Percentiles rank a stretch among this genome's conserved stretches.
phyloP scores from a whole-genome alignment of 2,888 invertebrate genomes.

The Scaptomyza polygonia region DNA sequence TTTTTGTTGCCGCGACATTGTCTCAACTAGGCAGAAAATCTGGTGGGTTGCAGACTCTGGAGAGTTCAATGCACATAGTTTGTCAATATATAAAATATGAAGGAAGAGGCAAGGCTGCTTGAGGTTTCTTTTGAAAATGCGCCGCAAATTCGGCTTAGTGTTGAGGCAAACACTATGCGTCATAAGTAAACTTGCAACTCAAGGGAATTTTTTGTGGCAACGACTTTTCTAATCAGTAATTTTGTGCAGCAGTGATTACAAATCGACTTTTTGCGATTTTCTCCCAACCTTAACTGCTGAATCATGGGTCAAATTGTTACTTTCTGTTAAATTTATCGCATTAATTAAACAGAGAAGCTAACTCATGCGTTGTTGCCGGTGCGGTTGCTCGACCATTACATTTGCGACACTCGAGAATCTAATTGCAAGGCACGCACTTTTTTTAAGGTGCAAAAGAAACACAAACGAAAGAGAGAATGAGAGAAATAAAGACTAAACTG shows the following conservation, averaged over 20 bases:
- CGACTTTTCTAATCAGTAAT: constrained; percentile 28
- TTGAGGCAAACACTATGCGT: too few species aligned
- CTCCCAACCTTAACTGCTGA: constrained; percentile 7
- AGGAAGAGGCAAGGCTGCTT: constrained; percentile 25
- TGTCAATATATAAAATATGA: constrained; percentile 49
- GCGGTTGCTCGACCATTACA: constrained; percentile 62
- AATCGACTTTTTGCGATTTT: constrained; percentile 4
- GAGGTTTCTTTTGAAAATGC: constrained; percentile 27
- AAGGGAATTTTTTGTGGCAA: constrained; percentile 25
- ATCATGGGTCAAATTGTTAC: constrained; percentile 49
- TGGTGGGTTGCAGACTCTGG: too few species aligned
- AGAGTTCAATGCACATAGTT: constrained; percentile 61
- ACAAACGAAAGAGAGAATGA: not conserved
- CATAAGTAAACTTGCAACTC: too few species aligned
- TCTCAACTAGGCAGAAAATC: constrained; percentile 10
- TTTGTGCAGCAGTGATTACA: not conserved
- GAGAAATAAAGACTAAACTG: not conserved
- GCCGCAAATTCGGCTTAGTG: too few species aligned
- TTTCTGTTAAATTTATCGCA: constrained; percentile 56
- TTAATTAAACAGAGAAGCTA: constrained; percentile 55
- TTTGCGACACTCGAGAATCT: constrained; percentile 69
- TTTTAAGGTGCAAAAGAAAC: not conserved
- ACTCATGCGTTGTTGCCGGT: constrained; percentile 23
- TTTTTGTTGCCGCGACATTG: constrained; percentile 36
- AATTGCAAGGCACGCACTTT: constrained; percentile 50